These are phyloP conservation scores for Trachops cirrhosus DNA, from an alignment of 2,797 vertebrate genomes.

Conservation along the genomic window DNA sequence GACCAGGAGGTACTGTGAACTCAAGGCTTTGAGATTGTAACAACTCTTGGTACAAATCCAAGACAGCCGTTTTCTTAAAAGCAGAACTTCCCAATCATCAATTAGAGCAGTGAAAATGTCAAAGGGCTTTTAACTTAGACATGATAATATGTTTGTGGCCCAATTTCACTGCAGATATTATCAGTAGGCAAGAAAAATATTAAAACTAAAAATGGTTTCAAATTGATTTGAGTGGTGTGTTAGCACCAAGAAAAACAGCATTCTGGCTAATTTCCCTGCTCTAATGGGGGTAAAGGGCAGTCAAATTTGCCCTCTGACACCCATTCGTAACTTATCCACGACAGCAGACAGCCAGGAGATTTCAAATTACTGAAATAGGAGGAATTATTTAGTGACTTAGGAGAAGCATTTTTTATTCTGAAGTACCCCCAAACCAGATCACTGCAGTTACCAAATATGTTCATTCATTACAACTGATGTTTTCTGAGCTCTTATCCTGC, in stretches of 20 bases:
- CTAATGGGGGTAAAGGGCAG: neutral
- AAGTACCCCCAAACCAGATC: neutral
- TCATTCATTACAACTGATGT: neutral
- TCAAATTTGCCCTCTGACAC: neutral
- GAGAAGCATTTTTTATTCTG: neutral
- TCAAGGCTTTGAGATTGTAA: neutral
- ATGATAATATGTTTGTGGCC: neutral
- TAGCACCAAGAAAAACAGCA: neutral
- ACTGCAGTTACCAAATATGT: neutral
- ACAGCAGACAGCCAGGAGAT: neutral
- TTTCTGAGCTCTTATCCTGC: neutral
- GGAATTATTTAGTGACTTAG: conserved; percentile 5
- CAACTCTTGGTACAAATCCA: neutral
- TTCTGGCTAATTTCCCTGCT: conserved; percentile 22
- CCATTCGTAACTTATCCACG: conserved; percentile 16
- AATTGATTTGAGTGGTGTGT: neutral
- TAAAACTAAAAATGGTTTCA: conserved; percentile 26
- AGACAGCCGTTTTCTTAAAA: neutral
- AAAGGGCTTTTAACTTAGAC: conserved; percentile 10
- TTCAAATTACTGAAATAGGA: conserved; percentile 51
- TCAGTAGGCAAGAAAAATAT: conserved; percentile 38
- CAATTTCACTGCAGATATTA: neutral
- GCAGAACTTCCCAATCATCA: neutral
- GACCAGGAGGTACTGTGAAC: neutral
- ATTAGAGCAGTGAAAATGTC: neutral